Conservation (phyloP, 2,888 invertebrate genomes). For the Aproaerema taeniolella region DNA sequence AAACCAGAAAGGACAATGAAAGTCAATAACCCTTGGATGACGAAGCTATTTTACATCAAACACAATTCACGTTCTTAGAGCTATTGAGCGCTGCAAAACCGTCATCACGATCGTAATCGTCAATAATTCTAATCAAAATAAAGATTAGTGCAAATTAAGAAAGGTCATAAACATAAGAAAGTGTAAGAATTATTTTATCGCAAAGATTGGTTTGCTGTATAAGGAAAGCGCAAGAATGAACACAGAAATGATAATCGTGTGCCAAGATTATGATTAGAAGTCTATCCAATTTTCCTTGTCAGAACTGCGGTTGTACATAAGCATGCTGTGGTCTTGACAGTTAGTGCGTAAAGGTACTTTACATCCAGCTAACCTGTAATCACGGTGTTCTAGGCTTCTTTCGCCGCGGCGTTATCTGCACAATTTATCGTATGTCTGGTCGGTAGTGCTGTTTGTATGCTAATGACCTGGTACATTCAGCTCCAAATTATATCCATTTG, state of each 20-base stretch:
- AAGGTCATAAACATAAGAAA: background rate
- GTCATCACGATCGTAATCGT: background rate
- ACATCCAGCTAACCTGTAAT: conserved; percentile 43
- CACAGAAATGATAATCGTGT: no score
- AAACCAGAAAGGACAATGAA: conserved; percentile 1
- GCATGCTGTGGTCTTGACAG: background rate
- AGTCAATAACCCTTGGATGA: conserved; percentile 5
- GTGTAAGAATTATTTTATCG: background rate
- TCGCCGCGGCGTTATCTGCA: conserved; percentile 55
- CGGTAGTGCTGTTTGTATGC: conserved; percentile 61
- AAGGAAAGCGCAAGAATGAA: no score
- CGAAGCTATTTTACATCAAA: background rate
- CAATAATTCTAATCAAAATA: conserved; percentile 1
- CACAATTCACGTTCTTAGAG: no score
- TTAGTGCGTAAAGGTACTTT: background rate
- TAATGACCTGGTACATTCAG: conserved; percentile 46
- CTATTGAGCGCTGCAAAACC: no score
- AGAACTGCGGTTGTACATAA: no score
- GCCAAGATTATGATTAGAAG: no score
- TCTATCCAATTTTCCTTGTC: no score
- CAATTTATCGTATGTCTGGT: conserved; percentile 63
- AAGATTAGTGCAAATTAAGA: background rate
- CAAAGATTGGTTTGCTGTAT: no score
- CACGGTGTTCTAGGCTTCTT: conserved; percentile 52
- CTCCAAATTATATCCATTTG: conserved; percentile 24